phyloP scores from a whole-genome alignment of 2,797 vertebrate genomes.

The Sphenodon punctatus region DNA sequence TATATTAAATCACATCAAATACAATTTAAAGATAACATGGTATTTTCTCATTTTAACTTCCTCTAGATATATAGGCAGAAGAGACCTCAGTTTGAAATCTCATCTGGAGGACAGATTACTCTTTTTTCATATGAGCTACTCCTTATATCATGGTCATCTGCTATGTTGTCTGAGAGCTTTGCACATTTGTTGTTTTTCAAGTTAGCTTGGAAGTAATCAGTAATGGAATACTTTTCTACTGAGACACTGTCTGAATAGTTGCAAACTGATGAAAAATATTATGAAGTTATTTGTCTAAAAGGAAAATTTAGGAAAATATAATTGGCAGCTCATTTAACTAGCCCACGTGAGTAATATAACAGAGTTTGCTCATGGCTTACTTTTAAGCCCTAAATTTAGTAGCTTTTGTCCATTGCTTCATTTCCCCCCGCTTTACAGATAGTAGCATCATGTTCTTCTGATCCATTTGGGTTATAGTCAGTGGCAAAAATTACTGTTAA shows the following conservation, averaged over 20 bases:
- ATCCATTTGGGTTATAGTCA: slow-evolving; percentile 38
- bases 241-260: slow-evolving; percentile 69
- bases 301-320: slow-evolving; percentile 17
- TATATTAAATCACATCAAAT: not conserved
- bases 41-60: not conserved
- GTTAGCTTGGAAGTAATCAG: slow-evolving; percentile 28
- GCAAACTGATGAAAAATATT: slow-evolving; percentile 61
- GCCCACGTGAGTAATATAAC: slow-evolving; percentile 39
- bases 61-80: not conserved
- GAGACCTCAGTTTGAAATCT: not conserved
- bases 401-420: slow-evolving; percentile 40
- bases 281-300: slow-evolving; percentile 59
- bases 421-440: slow-evolving; percentile 59
- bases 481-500: slow-evolving; percentile 32
- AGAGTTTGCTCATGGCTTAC: slow-evolving; percentile 51
- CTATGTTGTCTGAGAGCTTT: not conserved
- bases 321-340: slow-evolving; percentile 41
- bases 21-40: not conserved
- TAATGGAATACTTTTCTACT: slow-evolving; percentile 65
- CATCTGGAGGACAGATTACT: rapidly evolving
- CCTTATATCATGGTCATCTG: not conserved
- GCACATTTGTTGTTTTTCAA: slow-evolving; percentile 41
- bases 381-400: slow-evolving; percentile 42
- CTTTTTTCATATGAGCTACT: slow-evolving; percentile 1
- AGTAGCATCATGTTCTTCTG: slow-evolving; percentile 38